Evolutionary conservation across 92 coral and sea anemone genomes (phyloP).

Genomic region (Parazoanthus darwini): DNA sequence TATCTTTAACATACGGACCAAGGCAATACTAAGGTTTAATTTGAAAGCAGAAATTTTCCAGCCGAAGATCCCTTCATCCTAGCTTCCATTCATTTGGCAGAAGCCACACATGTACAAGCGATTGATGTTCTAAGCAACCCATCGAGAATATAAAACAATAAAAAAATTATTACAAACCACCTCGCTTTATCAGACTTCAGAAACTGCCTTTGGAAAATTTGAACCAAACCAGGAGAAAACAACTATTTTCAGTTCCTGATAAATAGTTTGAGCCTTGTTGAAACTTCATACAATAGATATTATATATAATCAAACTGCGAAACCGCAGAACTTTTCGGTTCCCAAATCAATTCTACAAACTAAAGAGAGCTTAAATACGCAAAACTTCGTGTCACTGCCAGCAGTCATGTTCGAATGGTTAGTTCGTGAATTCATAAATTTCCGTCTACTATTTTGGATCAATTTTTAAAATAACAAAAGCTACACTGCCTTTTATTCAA

Average conservation of each 20-base stretch:
- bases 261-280: neutral
- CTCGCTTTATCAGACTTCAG: neutral
- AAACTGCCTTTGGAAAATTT: neutral
- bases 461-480: neutral
- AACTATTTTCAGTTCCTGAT: neutral
- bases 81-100: neutral
- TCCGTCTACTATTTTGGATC: neutral
- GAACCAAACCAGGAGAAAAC: neutral
- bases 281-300: neutral
- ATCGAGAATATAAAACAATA: neutral
- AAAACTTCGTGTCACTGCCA: neutral
- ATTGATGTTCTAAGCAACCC: neutral
- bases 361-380: neutral
- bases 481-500: neutral
- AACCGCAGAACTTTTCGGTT: neutral
- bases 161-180: neutral
- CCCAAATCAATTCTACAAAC: neutral
- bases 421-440: neutral
- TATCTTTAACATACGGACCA: neutral
- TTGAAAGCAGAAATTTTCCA: neutral
- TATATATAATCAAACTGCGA: neutral
- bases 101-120: neutral
- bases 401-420: neutral
- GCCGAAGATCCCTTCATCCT: neutral
- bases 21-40: neutral